Conservation (phyloP, 2,113 vertebrate species). For the Falco punctatus region DNA sequence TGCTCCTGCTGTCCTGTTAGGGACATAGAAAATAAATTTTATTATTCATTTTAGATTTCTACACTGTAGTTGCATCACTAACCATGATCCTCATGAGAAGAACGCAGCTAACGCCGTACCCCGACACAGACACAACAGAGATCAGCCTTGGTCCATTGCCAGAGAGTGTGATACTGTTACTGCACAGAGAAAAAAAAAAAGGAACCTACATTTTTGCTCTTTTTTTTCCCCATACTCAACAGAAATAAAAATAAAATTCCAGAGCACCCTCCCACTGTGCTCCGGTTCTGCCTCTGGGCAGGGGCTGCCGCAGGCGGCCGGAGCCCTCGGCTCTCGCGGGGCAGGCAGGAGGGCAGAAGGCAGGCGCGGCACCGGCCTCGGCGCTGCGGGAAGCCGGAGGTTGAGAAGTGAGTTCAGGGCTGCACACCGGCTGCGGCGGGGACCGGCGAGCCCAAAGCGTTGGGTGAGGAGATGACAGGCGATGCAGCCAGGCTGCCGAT, state of each 20-base stretch:
- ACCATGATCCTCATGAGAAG: no score
- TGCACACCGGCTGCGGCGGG: constrained; percentile 80
- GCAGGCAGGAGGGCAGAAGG: background rate
- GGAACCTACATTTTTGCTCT: no score
- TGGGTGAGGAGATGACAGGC: constrained; percentile 83
- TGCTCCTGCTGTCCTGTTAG: no score
- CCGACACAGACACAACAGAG: no score
- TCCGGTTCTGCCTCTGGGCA: background rate
- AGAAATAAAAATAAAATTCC: constrained; percentile 63
- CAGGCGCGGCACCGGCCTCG: background rate
- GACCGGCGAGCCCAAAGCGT: constrained; percentile 83
- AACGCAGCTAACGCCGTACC: no score
- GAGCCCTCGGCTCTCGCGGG: background rate
- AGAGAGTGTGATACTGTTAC: no score
- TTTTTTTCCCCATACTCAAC: constrained; percentile 64
- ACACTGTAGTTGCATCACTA: no score
- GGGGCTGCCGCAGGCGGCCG: background rate
- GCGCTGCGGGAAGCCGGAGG: background rate
- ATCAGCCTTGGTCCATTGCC: no score
- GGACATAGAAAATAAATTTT: no score
- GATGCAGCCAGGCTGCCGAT: constrained; percentile 82
- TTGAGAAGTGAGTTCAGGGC: constrained; percentile 66
- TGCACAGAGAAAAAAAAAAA: no score
- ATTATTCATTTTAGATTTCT: no score
- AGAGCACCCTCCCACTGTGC: background rate